phyloP scores from a whole-genome alignment of 2,113 vertebrate genomes.

The Mirounga angustirostris region DNA sequence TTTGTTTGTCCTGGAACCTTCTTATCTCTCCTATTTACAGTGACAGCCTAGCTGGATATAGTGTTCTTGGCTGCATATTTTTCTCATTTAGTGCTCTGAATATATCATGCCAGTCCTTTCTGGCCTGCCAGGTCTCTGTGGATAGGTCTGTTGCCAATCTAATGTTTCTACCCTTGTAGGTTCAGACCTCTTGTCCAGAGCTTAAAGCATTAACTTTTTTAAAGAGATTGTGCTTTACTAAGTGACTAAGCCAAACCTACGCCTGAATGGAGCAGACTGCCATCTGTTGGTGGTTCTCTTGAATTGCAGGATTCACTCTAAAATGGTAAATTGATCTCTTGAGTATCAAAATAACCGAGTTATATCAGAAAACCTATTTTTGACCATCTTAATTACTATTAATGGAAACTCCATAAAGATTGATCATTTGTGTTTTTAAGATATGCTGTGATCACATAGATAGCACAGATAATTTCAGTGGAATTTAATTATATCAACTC shows the following conservation, averaged over 20 bases:
- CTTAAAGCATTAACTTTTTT: conserved; percentile 14
- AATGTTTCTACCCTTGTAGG: no score
- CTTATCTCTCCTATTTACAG: no score
- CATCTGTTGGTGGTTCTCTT: neutral
- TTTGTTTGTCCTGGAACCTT: no score
- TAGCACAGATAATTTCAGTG: neutral
- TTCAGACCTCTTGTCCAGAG: neutral
- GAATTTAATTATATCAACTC: neutral
- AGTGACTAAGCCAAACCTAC: neutral
- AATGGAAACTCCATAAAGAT: neutral
- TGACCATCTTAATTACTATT: neutral
- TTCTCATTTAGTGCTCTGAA: no score
- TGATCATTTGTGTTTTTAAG: neutral
- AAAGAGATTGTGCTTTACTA: neutral
- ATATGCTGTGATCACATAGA: neutral
- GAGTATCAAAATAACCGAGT: neutral
- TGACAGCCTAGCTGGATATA: no score
- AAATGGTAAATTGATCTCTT: neutral
- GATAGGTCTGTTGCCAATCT: no score
- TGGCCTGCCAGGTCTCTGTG: no score
- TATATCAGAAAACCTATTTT: neutral
- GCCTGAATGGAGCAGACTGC: neutral
- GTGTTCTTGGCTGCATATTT: no score
- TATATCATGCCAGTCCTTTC: no score
- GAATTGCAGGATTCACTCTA: neutral